Evolutionary conservation across 2,113 vertebrate species (phyloP).

Genomic region (Myiopsitta monachus): DNA sequence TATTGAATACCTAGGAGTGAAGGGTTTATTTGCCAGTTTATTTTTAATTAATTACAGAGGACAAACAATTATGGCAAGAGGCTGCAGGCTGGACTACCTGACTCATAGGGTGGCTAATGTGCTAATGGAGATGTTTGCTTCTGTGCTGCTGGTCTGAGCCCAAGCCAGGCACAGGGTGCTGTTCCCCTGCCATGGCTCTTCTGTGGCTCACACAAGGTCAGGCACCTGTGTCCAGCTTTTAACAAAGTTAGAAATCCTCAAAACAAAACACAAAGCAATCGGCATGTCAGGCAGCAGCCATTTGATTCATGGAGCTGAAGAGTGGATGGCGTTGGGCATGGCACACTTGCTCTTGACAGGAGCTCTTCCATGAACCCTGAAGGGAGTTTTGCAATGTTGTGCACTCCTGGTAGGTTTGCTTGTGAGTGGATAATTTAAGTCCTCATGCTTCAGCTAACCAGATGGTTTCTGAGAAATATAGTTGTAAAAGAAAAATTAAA

Average conservation of each 20-base stretch:
- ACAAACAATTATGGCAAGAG: background rate
- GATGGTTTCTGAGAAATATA: background rate
- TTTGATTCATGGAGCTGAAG: background rate
- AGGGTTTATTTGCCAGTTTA: background rate
- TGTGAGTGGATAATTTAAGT: background rate
- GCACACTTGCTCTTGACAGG: accelerated
- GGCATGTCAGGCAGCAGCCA: background rate
- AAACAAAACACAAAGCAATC: background rate
- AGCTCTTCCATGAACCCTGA: accelerated
- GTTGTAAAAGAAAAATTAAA: background rate
- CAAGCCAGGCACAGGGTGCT: background rate
- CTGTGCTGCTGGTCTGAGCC: background rate
- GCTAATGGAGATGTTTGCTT: background rate
- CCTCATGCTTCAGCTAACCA: background rate
- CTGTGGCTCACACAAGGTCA: accelerated
- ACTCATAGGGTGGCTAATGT: background rate
- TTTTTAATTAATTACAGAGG: slow-evolving; percentile 20
- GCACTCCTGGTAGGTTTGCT: background rate
- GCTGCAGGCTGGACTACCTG: background rate
- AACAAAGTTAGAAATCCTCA: background rate
- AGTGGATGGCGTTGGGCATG: background rate
- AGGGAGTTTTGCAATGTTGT: background rate
- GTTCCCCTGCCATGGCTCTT: background rate
- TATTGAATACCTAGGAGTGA: background rate
- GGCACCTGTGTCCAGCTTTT: background rate